Percentiles rank a stretch among this genome's conserved stretches.
Evolutionary conservation across 1,140 invertebrate species (phyloP).

Genomic region (Penaeus vannamei): DNA sequence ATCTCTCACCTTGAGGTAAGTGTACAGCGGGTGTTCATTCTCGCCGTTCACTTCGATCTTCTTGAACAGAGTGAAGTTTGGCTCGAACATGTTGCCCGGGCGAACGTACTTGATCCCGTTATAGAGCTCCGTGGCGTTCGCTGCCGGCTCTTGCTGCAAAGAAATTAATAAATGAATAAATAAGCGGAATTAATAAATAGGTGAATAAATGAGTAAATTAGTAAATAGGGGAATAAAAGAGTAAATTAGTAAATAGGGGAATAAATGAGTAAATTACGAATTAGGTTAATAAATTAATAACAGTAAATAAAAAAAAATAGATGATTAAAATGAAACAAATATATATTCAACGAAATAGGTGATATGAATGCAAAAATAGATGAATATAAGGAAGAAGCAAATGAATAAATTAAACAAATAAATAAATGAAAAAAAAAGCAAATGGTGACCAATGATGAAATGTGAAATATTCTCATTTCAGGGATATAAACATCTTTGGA

Average conservation of each 20-base stretch:
- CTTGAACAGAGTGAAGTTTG: constrained; percentile 70
- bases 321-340: too few relatives aligned
- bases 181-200: neutral
- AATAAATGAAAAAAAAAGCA: too few relatives aligned
- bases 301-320: too few relatives aligned
- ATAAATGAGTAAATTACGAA: too few relatives aligned
- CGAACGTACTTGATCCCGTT: constrained; percentile 70
- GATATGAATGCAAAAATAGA: too few relatives aligned
- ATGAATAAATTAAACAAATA: neutral
- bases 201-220: neutral
- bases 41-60: constrained; percentile 71
- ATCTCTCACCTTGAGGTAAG: constrained; percentile 62
- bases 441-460: too few relatives aligned
- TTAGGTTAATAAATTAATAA: too few relatives aligned
- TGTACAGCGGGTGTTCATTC: constrained; percentile 69
- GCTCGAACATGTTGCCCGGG: constrained; percentile 71
- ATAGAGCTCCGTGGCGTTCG: constrained; percentile 69
- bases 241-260: too few relatives aligned
- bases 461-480: too few relatives aligned
- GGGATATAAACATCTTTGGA: too few relatives aligned
- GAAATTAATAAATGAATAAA: neutral
- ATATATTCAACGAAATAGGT: too few relatives aligned
- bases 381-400: too few relatives aligned
- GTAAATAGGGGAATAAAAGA: neutral
- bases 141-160: constrained; percentile 69